Evolutionary conservation across 2,888 invertebrate species (phyloP).

Genomic region (Calliphora vomitoria): DNA sequence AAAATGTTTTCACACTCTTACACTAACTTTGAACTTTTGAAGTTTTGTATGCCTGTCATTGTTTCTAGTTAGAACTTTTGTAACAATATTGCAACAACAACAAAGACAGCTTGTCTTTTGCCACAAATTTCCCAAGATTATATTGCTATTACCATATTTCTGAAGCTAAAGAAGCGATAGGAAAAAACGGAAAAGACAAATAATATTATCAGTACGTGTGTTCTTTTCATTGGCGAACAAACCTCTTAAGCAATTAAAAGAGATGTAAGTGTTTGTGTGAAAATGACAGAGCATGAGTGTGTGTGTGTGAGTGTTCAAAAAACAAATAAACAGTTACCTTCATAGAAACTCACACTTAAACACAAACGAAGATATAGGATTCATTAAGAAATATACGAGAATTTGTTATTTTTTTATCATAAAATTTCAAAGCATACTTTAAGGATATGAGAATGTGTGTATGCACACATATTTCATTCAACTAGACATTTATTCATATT

Average conservation of each 20-base stretch:
- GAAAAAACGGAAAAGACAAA: slow-evolving; percentile 16
- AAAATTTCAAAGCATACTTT: slow-evolving; percentile 36
- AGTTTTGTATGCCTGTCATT: neutral
- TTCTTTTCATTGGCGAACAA: neutral
- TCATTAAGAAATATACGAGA: slow-evolving; percentile 46
- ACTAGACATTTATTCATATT: slow-evolving; percentile 42
- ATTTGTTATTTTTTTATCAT: neutral
- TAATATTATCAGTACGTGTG: slow-evolving; percentile 43
- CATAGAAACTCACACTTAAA: neutral
- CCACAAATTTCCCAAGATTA: slow-evolving; percentile 44
- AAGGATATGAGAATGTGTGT: slow-evolving; percentile 18
- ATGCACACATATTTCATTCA: slow-evolving; percentile 8
- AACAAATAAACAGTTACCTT: slow-evolving; percentile 17
- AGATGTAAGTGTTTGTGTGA: neutral
- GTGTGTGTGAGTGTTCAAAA: neutral
- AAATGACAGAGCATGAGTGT: neutral
- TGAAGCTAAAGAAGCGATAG: neutral
- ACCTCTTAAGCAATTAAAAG: slow-evolving; percentile 32
- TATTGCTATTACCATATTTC: slow-evolving; percentile 23
- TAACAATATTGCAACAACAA: neutral
- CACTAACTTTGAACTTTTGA: neutral
- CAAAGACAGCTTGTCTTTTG: slow-evolving; percentile 1
- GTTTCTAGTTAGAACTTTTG: neutral
- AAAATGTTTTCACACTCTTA: neutral
- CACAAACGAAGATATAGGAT: neutral